Evolutionary conservation across 2,113 vertebrate species (phyloP).

Genomic region (Percina caprodes): DNA sequence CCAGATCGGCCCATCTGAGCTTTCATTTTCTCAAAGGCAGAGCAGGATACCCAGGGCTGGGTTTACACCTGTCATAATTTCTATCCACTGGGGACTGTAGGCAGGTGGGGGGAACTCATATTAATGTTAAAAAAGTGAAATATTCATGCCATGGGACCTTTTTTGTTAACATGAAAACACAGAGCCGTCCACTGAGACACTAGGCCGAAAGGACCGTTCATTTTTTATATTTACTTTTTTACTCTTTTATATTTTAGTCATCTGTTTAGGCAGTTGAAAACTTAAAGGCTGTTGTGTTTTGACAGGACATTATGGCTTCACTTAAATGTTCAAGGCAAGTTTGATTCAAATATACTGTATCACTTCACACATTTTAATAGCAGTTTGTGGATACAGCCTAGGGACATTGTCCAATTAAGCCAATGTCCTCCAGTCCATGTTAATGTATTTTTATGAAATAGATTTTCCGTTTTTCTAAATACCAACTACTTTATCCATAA

Average conservation of each 20-base stretch:
- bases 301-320: neutral
- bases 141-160: no score
- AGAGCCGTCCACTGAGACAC: neutral
- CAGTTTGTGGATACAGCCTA: neutral
- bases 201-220: constrained; percentile 10
- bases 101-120: no score
- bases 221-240: constrained; percentile 15
- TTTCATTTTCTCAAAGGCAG: no score
- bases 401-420: no score
- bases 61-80: no score
- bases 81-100: no score
- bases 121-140: no score
- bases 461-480: neutral
- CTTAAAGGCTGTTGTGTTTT: neutral
- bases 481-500: neutral
- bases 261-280: neutral
- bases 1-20: no score
- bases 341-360: neutral
- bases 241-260: constrained; percentile 86
- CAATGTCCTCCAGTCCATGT: neutral
- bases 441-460: neutral
- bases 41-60: no score
- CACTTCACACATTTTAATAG: neutral
- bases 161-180: constrained; percentile 33
- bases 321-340: neutral